Conservation (phyloP, 2,888 invertebrate species). For the Eupithecia subfuscata region DNA sequence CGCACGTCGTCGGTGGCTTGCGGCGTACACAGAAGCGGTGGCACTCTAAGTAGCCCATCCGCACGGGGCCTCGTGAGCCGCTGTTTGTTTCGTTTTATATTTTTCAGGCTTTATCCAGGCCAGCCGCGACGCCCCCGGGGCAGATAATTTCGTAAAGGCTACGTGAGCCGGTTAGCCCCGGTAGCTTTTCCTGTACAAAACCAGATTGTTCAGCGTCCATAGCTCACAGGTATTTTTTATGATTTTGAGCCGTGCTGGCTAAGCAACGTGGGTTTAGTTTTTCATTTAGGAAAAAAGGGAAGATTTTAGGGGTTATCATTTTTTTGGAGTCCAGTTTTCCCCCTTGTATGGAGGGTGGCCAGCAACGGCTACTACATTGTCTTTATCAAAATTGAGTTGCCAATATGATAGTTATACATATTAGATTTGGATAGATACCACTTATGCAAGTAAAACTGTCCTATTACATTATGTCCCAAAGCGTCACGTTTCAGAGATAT, state of each 20-base stretch:
- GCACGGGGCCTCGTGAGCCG: conserved; percentile 22
- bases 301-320: too few species aligned
- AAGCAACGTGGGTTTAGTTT: not conserved
- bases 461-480: too few species aligned
- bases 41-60: not conserved
- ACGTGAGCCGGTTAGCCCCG: conserved; percentile 54
- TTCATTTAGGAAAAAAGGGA: not conserved
- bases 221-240: not conserved
- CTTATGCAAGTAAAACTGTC: too few species aligned
- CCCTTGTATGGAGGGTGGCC: too few species aligned
- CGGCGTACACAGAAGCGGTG: not conserved
- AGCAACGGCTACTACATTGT: too few species aligned
- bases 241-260: not conserved
- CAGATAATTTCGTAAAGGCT: conserved; percentile 75
- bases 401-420: too few species aligned
- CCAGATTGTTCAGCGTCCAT: not conserved
- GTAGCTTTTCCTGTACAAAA: not conserved
- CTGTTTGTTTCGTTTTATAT: conserved; percentile 77
- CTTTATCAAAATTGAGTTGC: too few species aligned
- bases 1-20: not conserved
- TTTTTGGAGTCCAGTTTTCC: too few species aligned
- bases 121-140: conserved; percentile 66
- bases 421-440: too few species aligned
- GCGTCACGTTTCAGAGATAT: too few species aligned
- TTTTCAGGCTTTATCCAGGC: conserved; percentile 54